phyloP scores from a whole-genome alignment of 2,113 vertebrate species.

The Rhinopithecus roxellana region DNA sequence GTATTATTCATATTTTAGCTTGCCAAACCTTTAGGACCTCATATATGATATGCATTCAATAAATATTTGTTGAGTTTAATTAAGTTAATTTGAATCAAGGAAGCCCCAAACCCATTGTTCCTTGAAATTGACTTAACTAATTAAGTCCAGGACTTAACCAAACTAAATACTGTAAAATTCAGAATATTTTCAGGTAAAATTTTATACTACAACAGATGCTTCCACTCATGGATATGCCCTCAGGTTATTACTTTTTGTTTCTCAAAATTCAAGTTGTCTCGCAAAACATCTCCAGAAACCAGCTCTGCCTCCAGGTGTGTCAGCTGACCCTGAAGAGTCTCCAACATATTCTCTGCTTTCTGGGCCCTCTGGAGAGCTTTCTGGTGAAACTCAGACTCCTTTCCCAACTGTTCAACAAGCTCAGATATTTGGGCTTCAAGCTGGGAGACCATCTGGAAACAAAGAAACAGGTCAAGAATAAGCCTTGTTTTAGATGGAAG shows the following conservation, averaged over 20 bases:
- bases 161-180: background rate
- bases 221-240: background rate
- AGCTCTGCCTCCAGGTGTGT: slow-evolving; percentile 87
- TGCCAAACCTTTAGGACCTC: background rate
- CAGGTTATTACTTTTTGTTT: slow-evolving; percentile 87
- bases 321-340: slow-evolving; percentile 84
- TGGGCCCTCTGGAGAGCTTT: slow-evolving; percentile 84
- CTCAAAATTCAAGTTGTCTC: slow-evolving; percentile 85
- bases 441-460: slow-evolving; percentile 83
- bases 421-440: slow-evolving; percentile 84
- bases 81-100: background rate
- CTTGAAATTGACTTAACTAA: background rate
- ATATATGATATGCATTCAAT: background rate
- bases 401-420: slow-evolving; percentile 84
- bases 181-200: background rate
- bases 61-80: slow-evolving; percentile 1
- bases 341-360: slow-evolving; percentile 85
- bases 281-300: slow-evolving; percentile 82
- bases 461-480: slow-evolving; percentile 66
- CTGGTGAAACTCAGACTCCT: slow-evolving; percentile 82
- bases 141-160: background rate
- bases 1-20: background rate
- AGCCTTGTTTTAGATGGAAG: slow-evolving; percentile 21
- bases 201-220: background rate
- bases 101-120: background rate